These are phyloP conservation scores for Morelia viridis DNA, from an alignment of 2,797 vertebrate species.

Conservation along the genomic window DNA sequence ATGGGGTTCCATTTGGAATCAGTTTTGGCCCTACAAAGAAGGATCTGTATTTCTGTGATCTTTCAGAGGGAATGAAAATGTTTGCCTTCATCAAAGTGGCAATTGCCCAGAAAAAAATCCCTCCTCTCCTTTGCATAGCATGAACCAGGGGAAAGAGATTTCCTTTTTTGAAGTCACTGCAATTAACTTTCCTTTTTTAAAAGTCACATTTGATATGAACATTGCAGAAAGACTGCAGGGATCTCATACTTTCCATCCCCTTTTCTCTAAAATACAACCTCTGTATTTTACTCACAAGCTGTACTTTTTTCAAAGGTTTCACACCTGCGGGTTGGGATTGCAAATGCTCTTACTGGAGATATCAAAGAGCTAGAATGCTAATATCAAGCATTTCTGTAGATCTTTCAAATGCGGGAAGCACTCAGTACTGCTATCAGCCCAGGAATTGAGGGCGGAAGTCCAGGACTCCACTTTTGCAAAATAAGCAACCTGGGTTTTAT, in stretches of 20 bases:
- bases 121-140: neutral
- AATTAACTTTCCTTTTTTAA: neutral
- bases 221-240: neutral
- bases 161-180: neutral
- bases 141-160: neutral
- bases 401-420: neutral
- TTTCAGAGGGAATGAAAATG: neutral
- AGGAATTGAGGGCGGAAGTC: neutral
- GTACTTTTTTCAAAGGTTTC: no score
- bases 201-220: neutral
- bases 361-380: neutral
- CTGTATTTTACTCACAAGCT: no score
- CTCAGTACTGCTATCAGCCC: neutral
- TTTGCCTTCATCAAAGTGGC: neutral
- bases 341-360: neutral
- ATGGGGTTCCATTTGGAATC: neutral
- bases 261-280: neutral
- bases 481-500: neutral
- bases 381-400: neutral
- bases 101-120: neutral
- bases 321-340: neutral
- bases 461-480: neutral
- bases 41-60: neutral
- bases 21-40: neutral
- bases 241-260: neutral